These are phyloP conservation scores for Argyrosomus japonicus DNA, from an alignment of 2,113 vertebrate species.

Conservation along the genomic window DNA sequence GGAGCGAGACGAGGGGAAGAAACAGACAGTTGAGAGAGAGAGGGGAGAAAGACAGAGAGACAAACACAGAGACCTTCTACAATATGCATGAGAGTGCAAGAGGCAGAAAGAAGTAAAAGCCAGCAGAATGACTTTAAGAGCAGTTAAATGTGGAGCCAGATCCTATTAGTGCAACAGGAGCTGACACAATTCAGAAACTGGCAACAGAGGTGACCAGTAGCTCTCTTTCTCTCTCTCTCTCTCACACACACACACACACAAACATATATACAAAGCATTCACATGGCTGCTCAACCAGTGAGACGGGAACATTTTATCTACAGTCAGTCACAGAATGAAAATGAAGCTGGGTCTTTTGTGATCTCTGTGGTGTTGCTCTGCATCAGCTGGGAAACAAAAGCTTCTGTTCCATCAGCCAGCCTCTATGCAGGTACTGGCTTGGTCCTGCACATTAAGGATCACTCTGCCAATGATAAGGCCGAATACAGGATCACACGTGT, in stretches of 20 bases:
- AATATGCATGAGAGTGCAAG: conserved; percentile 47
- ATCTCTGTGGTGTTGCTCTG: conserved; percentile 25
- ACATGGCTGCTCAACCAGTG: conserved; percentile 45
- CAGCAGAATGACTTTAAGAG: conserved; percentile 26
- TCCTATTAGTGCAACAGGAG: conserved; percentile 28
- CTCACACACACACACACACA: background rate
- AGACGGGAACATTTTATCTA: conserved; percentile 25
- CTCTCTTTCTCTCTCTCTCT: background rate
- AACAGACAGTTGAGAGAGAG: background rate
- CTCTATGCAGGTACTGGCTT: conserved; percentile 10
- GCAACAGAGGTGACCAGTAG: conserved; percentile 8
- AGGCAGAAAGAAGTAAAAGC: conserved; percentile 17
- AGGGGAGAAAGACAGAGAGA: conserved; percentile 9
- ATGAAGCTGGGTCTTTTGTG: conserved; percentile 40
- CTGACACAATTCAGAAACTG: conserved; percentile 23
- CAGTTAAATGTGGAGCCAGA: conserved; percentile 29
- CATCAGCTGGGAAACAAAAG: conserved; percentile 34
- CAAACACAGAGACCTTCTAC: conserved; percentile 41
- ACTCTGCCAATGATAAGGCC: background rate
- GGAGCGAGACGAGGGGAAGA: conserved; percentile 26
- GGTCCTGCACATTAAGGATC: conserved; percentile 9
- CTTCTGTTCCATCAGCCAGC: conserved; percentile 35
- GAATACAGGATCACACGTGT: background rate
- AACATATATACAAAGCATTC: background rate
- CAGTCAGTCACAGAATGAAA: conserved; percentile 56